Conservation (phyloP, 2,797 vertebrate species). For the Phrynocephalus forsythii region DNA sequence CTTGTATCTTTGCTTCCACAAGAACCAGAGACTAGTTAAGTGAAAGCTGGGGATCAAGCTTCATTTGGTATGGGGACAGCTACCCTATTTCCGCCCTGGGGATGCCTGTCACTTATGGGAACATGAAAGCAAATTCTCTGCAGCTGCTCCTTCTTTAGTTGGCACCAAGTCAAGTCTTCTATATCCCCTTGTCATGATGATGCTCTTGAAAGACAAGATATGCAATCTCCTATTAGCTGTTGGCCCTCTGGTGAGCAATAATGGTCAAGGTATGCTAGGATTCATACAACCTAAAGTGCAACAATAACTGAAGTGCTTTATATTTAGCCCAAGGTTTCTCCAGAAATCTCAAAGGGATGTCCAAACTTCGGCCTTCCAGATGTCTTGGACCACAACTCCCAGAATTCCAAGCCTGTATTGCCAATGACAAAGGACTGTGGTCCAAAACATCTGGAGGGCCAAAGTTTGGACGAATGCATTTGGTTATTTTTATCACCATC, state of each 20-base stretch:
- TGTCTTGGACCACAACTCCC: too few relatives aligned
- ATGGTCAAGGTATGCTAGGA: not conserved
- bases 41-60: not conserved
- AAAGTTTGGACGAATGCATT: too few relatives aligned
- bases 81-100: not conserved
- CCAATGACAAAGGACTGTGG: too few relatives aligned
- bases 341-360: too few relatives aligned
- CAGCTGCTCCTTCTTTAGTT: not conserved
- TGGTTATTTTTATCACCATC: too few relatives aligned
- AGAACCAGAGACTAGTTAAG: not conserved
- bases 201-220: not conserved
- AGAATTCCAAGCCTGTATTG: too few relatives aligned
- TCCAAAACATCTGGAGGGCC: too few relatives aligned
- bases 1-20: not conserved
- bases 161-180: not conserved
- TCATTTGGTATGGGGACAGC: not conserved
- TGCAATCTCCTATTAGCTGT: not conserved
- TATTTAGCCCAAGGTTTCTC: too few relatives aligned
- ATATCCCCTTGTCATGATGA: not conserved
- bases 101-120: not conserved
- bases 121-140: not conserved
- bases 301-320: too few relatives aligned
- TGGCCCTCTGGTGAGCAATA: not conserved
- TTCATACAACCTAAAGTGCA: too few relatives aligned
- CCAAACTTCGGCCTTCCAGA: too few relatives aligned